Evolutionary conservation across 2,797 vertebrate species (phyloP).

Genomic region (Silurus aristotelis): DNA sequence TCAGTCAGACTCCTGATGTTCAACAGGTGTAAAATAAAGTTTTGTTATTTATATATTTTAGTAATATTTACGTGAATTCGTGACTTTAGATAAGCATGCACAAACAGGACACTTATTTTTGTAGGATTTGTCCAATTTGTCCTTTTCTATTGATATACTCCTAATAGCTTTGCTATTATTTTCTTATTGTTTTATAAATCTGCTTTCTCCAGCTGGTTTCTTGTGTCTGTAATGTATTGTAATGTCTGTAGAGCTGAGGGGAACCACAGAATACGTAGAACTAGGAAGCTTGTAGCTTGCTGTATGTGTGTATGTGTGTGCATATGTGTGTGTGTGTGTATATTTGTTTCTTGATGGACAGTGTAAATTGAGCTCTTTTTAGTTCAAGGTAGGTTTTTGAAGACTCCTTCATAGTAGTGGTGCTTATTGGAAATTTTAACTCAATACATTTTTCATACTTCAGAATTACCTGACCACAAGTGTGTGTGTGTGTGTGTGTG

Average conservation of each 20-base stretch:
- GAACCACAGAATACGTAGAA: not conserved
- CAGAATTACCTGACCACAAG: constrained; percentile 75
- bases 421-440: constrained; percentile 77
- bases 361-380: constrained; percentile 50
- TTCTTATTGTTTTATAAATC: not conserved
- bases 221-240: not conserved
- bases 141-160: not conserved
- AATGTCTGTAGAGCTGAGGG: not conserved
- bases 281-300: not conserved
- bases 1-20: not conserved
- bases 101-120: not conserved
- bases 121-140: not conserved
- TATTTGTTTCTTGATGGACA: constrained; percentile 11
- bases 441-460: constrained; percentile 78
- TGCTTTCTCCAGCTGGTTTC: not conserved
- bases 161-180: not conserved
- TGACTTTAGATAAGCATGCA: not conserved
- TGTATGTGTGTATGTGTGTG: not conserved
- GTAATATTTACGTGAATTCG: not conserved
- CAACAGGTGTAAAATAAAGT: not conserved
- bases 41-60: too few species aligned
- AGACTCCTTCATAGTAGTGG: constrained; percentile 78
- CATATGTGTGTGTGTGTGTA: not conserved
- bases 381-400: constrained; percentile 68
- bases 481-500: constrained; percentile 39